Percentiles rank a stretch among this genome's conserved stretches.
Evolutionary conservation across 2,797 vertebrate genomes (phyloP).

Genomic region (Mormyrus proboscirostris): DNA sequence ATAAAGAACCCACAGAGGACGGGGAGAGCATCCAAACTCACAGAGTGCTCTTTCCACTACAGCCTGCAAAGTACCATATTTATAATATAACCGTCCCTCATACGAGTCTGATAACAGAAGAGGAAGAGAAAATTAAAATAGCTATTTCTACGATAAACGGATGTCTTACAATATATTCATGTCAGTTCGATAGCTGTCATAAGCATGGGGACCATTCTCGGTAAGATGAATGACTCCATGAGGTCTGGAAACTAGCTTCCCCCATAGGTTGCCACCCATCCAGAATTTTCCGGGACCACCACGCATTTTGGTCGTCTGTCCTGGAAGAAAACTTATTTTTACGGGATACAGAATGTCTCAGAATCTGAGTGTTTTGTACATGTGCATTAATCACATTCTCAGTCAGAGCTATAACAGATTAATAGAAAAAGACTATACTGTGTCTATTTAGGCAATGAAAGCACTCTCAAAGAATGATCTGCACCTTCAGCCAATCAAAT

Average conservation of each 20-base stretch:
- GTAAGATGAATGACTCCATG: neutral
- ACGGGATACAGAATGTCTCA: no score
- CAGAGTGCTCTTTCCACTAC: neutral
- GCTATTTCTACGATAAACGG: neutral
- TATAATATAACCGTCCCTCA: neutral
- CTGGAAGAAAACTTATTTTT: neutral
- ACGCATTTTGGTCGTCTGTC: neutral
- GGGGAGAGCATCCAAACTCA: neutral
- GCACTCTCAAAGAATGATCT: neutral
- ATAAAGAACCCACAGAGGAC: neutral
- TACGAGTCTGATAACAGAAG: neutral
- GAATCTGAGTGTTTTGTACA: no score
- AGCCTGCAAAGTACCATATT: neutral
- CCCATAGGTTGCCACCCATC: neutral
- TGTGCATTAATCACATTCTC: no score
- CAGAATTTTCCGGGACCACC: neutral
- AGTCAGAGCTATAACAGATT: no score
- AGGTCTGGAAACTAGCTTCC: neutral
- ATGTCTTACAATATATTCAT: neutral
- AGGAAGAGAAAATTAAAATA: neutral
- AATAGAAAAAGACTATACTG: no score
- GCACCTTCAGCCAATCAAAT: neutral
- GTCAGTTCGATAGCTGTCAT: neutral
- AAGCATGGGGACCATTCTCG: neutral
- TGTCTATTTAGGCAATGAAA: neutral